A percentile compares a stretch with the other conserved stretches of the same genome.
Conservation (phyloP, 2,888 invertebrate genomes). For the Hemaris fuciformis region DNA sequence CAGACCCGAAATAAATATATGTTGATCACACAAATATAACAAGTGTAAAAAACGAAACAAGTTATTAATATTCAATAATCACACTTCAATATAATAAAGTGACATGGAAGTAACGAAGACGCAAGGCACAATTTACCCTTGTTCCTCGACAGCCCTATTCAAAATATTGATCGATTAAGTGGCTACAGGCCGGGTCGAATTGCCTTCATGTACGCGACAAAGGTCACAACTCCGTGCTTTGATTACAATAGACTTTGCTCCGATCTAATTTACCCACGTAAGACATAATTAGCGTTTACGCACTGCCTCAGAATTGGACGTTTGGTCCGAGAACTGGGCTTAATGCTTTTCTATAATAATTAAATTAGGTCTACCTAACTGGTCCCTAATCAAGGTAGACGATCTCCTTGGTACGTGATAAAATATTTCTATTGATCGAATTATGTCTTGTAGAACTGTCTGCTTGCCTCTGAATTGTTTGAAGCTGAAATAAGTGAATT, state of each 20-base stretch:
- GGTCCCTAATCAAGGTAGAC: neutral
- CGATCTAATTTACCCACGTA: neutral
- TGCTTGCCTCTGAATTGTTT: neutral
- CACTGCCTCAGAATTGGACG: neutral
- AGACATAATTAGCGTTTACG: constrained; percentile 4
- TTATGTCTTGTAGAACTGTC: neutral
- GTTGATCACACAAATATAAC: too few relatives aligned
- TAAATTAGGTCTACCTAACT: neutral
- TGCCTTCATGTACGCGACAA: constrained; percentile 22
- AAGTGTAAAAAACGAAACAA: too few relatives aligned
- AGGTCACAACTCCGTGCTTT: constrained; percentile 27
- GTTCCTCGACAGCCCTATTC: constrained; percentile 17
- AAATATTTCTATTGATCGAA: neutral
- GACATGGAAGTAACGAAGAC: neutral
- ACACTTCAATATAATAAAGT: neutral
- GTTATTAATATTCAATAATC: neutral
- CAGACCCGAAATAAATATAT: too few relatives aligned
- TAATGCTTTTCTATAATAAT: neutral
- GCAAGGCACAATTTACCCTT: constrained; percentile 10
- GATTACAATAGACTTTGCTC: constrained; percentile 16
- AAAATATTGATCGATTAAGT: constrained; percentile 20
- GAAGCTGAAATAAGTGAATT: neutral
- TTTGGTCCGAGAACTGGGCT: neutral
- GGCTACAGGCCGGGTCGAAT: constrained; percentile 12
- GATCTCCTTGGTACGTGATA: neutral